Evolutionary conservation across 2,797 vertebrate genomes (phyloP).

Genomic region (Natrix natrix): DNA sequence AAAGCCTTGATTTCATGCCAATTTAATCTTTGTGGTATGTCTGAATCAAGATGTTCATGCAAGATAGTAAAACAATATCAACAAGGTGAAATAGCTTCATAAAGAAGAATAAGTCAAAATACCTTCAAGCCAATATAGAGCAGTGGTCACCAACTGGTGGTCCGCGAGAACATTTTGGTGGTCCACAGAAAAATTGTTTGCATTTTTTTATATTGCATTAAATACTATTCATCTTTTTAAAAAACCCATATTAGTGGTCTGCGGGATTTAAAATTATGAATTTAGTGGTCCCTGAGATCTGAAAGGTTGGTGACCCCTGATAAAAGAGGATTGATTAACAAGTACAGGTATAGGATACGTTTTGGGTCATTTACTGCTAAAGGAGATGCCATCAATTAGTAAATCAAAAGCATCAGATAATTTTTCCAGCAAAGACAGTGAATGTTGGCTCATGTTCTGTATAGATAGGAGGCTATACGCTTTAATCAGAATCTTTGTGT

Average conservation of each 20-base stretch:
- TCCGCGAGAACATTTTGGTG: too few species aligned
- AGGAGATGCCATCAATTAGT: not conserved
- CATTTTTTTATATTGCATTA: too few species aligned
- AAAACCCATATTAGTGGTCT: too few species aligned
- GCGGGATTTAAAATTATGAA: too few species aligned
- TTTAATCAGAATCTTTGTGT: not conserved
- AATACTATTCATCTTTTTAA: too few species aligned
- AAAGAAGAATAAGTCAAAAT: not conserved
- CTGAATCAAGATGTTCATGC: not conserved
- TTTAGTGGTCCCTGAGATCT: too few species aligned
- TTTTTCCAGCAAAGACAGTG: not conserved
- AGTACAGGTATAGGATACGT: not conserved
- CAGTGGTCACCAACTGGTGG: too few species aligned
- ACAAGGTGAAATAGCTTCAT: not conserved
- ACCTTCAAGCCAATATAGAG: not conserved
- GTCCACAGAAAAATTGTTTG: too few species aligned
- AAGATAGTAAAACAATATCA: not conserved
- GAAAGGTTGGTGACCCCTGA: too few species aligned
- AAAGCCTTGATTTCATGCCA: not conserved
- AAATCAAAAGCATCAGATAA: not conserved
- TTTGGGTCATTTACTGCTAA: not conserved
- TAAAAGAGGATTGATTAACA: not conserved
- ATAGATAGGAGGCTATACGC: not conserved
- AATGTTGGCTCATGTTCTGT: not conserved
- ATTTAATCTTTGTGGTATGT: not conserved